A percentile compares a stretch with the other conserved stretches of the same genome.
phyloP scores from a whole-genome alignment of 2,797 vertebrate species.

The Otolemur crassicaudatus region DNA sequence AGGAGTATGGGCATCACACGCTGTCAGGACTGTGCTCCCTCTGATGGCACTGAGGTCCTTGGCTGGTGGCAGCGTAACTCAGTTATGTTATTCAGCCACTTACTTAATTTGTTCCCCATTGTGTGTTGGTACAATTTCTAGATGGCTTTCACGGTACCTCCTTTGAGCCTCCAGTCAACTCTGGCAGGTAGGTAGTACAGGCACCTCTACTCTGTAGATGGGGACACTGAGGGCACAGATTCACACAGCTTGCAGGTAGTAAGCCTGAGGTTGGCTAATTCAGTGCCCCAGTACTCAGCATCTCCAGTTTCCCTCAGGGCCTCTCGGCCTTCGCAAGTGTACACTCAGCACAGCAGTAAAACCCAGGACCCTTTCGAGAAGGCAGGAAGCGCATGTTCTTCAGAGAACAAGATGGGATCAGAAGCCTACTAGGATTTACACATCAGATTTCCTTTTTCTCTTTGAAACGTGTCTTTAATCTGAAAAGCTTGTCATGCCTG shows the following conservation, averaged over 20 bases:
- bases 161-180: background rate
- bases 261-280: background rate
- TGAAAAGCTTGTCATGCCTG: conserved; percentile 76
- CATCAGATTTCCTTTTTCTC: conserved; percentile 67
- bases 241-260: background rate
- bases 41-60: background rate
- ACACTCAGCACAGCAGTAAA: background rate
- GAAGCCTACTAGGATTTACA: conserved; percentile 61
- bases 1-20: background rate
- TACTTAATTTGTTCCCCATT: background rate
- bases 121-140: background rate
- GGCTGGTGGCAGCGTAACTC: background rate
- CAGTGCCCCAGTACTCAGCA: accelerated
- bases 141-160: background rate
- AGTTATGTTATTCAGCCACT: background rate
- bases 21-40: too few relatives aligned
- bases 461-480: conserved; percentile 66
- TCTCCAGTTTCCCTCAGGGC: background rate
- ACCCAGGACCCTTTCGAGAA: background rate
- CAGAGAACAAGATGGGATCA: background rate
- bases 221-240: background rate
- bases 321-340: background rate
- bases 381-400: background rate
- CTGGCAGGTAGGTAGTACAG: background rate
- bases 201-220: background rate